phyloP scores from a whole-genome alignment of 1,140 invertebrate genomes.

The Diploscapter pachys region DNA sequence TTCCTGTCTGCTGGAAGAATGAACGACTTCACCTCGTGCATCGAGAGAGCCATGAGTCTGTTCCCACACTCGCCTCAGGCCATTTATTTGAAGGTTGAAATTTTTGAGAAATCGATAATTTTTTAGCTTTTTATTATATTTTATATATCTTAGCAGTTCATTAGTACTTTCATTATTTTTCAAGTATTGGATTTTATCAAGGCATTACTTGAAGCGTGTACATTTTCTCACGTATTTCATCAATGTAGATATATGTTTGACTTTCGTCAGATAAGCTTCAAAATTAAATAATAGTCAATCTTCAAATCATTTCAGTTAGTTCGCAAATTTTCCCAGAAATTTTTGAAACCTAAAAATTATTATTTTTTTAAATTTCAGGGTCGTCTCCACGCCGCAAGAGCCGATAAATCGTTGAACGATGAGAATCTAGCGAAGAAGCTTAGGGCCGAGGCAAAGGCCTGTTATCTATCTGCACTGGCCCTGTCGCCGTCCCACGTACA shows the following conservation, averaged over 20 bases:
- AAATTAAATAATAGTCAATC: not conserved
- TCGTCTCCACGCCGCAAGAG: slow-evolving; percentile 44
- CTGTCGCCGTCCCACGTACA: slow-evolving; percentile 47
- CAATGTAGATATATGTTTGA: not conserved
- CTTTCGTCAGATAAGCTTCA: not conserved
- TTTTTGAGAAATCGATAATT: slow-evolving; percentile 14
- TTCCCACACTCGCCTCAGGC: slow-evolving; percentile 58
- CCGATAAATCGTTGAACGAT: slow-evolving; percentile 27
- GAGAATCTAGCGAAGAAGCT: slow-evolving; percentile 22
- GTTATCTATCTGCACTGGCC: slow-evolving; percentile 50
- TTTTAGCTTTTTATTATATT: not conserved
- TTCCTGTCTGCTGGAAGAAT: slow-evolving; percentile 49
- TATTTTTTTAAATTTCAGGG: slow-evolving; percentile 33
- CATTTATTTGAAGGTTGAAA: slow-evolving; percentile 53
- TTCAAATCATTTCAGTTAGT: not conserved
- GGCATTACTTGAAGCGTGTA: not conserved
- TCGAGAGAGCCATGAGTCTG: slow-evolving; percentile 52
- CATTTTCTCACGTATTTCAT: not conserved
- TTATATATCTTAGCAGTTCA: not conserved
- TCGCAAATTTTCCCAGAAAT: slow-evolving; percentile 1
- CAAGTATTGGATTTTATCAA: too few relatives aligned
- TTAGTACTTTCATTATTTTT: slow-evolving; percentile 5
- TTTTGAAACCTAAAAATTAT: not conserved
- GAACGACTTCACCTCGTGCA: slow-evolving; percentile 49
- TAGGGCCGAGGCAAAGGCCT: slow-evolving; percentile 43